A percentile compares a stretch with the other conserved stretches of the same genome.
Evolutionary conservation across 2,888 invertebrate genomes (phyloP).

Genomic region (Orthosia gracilis): DNA sequence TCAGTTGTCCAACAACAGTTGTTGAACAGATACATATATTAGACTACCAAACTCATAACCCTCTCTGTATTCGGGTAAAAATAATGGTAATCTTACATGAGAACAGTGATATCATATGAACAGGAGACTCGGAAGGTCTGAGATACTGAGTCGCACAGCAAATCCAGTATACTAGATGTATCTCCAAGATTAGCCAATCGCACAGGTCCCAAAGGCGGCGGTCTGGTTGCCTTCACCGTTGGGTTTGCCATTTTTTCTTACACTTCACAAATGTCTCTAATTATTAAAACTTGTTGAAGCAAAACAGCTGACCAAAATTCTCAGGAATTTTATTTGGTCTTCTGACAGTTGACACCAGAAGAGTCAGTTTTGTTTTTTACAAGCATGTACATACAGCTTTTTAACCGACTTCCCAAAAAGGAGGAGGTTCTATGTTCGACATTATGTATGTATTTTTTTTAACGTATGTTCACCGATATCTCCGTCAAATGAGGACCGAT

Average conservation of each 20-base stretch:
- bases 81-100: constrained; percentile 74
- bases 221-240: constrained; percentile 55
- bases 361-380: constrained; percentile 5
- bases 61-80: neutral
- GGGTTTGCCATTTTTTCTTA: constrained; percentile 59
- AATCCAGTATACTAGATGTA: constrained; percentile 70
- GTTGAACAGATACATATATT: neutral
- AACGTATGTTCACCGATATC: too few species aligned
- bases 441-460: too few species aligned
- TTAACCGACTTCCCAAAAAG: too few species aligned
- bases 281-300: neutral
- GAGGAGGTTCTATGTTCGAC: too few species aligned
- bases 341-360: constrained; percentile 27
- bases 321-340: neutral
- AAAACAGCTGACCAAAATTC: neutral
- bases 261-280: neutral
- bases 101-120: constrained; percentile 71
- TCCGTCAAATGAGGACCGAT: too few species aligned
- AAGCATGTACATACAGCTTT: too few species aligned
- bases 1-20: too few species aligned
- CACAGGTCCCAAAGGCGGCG: constrained; percentile 73
- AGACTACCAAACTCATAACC: neutral
- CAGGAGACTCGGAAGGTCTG: constrained; percentile 78
- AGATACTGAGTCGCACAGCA: constrained; percentile 80
- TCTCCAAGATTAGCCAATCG: constrained; percentile 80